These are phyloP conservation scores for Gadopsis bispinosus DNA, from an alignment of 2,797 vertebrate genomes.

Conservation along the genomic window DNA sequence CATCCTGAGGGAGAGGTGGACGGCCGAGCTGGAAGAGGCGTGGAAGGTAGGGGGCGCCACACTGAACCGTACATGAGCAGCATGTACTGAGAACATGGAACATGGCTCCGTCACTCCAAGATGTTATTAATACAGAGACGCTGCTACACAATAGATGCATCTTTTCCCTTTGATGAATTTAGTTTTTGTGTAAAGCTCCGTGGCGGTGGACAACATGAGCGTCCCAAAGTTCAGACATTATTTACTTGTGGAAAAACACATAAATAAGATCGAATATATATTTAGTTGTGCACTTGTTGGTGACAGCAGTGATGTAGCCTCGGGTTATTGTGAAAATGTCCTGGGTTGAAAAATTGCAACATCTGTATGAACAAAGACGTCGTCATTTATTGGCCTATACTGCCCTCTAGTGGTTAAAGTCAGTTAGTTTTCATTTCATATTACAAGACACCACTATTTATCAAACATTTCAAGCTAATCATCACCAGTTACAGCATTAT, in stretches of 20 bases:
- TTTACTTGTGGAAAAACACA: background rate
- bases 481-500: background rate
- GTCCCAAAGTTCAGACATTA: background rate
- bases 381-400: background rate
- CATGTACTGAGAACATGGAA: constrained; percentile 11
- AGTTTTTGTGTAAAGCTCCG: background rate
- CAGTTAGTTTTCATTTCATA: background rate
- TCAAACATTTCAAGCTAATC: background rate
- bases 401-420: constrained; percentile 31
- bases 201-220: background rate
- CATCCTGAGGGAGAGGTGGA: constrained; percentile 86
- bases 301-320: background rate
- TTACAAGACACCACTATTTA: background rate
- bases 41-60: constrained; percentile 81
- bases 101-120: constrained; percentile 34
- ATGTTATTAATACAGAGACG: constrained; percentile 18
- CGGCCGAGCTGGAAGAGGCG: constrained; percentile 83
- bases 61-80: constrained; percentile 42
- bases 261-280: background rate
- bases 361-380: background rate
- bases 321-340: background rate
- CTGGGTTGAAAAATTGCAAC: background rate
- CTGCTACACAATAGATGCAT: background rate
- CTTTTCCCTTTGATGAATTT: background rate
- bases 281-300: background rate